Conservation (phyloP, 2,888 invertebrate genomes). For the Pristionchus arcanus region DNA sequence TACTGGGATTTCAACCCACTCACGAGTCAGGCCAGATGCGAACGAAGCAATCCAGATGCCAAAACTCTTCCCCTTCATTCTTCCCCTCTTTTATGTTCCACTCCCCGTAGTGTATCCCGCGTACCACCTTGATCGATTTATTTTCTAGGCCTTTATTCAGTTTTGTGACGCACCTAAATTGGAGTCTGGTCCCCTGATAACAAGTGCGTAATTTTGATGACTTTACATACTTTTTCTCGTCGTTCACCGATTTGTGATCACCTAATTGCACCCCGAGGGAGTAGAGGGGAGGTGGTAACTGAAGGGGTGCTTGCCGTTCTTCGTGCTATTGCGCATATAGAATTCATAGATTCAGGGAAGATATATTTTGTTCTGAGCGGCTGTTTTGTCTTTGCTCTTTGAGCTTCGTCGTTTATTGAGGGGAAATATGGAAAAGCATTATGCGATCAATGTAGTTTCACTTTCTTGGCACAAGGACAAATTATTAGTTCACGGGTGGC, state of each 20-base stretch:
- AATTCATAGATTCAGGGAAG: too few species aligned
- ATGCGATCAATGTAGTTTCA: too few species aligned
- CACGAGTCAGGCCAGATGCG: background rate
- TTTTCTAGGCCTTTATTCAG: background rate
- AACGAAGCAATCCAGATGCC: conserved; percentile 31
- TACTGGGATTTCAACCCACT: conserved; percentile 34
- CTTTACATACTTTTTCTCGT: background rate
- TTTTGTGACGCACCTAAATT: background rate
- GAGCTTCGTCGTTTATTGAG: too few species aligned
- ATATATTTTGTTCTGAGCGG: too few species aligned
- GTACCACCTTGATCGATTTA: conserved; percentile 5
- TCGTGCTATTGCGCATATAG: too few species aligned
- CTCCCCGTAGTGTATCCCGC: background rate
- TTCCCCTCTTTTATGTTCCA: conserved; percentile 42
- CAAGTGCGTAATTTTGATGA: background rate
- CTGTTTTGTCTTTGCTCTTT: too few species aligned
- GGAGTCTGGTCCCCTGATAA: background rate
- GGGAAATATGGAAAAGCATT: too few species aligned
- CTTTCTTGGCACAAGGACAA: too few species aligned
- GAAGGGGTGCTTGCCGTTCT: too few species aligned
- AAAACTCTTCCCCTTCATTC: background rate
- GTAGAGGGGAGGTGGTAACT: background rate
- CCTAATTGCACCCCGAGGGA: background rate
- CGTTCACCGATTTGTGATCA: background rate
- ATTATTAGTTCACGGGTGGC: too few species aligned